Base-by-base conservation (phyloP, 2,797 vertebrate genomes). In the Hyperoplus immaculatus region DNA sequence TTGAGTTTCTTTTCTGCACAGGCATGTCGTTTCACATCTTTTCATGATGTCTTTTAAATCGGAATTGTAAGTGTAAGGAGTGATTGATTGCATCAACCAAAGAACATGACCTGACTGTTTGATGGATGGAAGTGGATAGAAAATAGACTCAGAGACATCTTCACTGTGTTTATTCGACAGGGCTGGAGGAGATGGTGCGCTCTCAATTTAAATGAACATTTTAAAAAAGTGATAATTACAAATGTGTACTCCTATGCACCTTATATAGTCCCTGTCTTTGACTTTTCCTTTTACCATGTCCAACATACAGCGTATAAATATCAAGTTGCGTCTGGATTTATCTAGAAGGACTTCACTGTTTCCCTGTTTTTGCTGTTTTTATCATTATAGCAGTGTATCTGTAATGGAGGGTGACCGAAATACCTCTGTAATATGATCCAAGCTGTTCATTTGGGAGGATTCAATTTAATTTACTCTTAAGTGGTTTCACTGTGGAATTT, bases 11-110 rank as follows among this genome's bases (percentile, higher is more conserved):
- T 21, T 29, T 18, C 47, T 46, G 62, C 18, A 60, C 11, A 6
- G 11, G 16, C 38, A 69, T 38, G 59, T 36, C 14, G 2, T 67
- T 69, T 62, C 41, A 72, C 43, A 57, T 66, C 45, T 47, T 18
- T 39, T 9, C 1, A 4, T 10, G 15, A 57, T 36, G 45, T 62
- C n/a, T n/a, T 13, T 39, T 38, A 43, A 54, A 62, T 63, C 3
- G 2, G n/a, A 6, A n/a, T 67, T 41, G 29, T 13, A 16, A 45
- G 3, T 16, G n/a, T 53, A 29, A 42, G 39, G 12, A 43, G 53
- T 42, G 51, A 62, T 42, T 71, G 50, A 75, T 56, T 60, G 62
- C 29, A 15, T 18, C 8, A 7, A 42, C 16, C 4, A 60, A 29
- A 53, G 49, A n/a, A 61, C 59, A 69, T 1, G 14, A 69, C 45